Percentiles rank a stretch among this genome's conserved stretches.
phyloP scores from a whole-genome alignment of 2,888 invertebrate species.

The Penaeus monodon region DNA sequence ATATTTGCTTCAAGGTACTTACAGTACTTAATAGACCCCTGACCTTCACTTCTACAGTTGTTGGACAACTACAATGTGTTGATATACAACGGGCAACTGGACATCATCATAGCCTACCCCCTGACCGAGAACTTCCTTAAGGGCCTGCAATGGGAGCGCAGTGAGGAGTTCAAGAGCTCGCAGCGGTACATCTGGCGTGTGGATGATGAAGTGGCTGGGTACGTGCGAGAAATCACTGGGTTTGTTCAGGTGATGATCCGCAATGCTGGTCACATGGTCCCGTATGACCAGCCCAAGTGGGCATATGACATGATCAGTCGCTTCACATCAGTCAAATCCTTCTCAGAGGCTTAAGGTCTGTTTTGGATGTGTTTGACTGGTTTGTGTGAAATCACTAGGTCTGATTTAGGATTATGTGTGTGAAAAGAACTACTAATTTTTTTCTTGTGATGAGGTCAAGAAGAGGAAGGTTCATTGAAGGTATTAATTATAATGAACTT shows the following conservation, averaged over 20 bases:
- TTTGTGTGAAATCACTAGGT: no score
- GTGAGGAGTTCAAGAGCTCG: slow-evolving; percentile 78
- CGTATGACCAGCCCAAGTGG: slow-evolving; percentile 83
- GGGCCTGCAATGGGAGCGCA: slow-evolving; percentile 78
- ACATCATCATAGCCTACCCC: slow-evolving; percentile 91
- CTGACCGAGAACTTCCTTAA: slow-evolving; percentile 84
- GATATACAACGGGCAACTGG: slow-evolving; percentile 90
- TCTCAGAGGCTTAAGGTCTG: not conserved
- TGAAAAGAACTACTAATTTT: no score
- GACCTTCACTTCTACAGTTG: slow-evolving; percentile 20
- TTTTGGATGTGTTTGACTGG: not conserved
- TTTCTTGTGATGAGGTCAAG: no score
- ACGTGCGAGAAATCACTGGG: slow-evolving; percentile 80
- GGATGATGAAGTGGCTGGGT: slow-evolving; percentile 78
- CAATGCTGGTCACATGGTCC: slow-evolving; percentile 87
- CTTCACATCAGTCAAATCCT: slow-evolving; percentile 72
- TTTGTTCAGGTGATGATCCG: slow-evolving; percentile 82
- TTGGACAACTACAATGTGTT: slow-evolving; percentile 76
- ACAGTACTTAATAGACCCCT: not conserved
- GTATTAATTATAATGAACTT: no score
- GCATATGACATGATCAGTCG: slow-evolving; percentile 80
- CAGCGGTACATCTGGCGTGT: slow-evolving; percentile 79
- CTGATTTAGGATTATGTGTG: no score
- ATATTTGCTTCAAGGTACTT: not conserved
- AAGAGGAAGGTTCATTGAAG: no score